Evolutionary conservation across 2,113 vertebrate genomes (phyloP).

Genomic region (Cricetomys ansorgei): DNA sequence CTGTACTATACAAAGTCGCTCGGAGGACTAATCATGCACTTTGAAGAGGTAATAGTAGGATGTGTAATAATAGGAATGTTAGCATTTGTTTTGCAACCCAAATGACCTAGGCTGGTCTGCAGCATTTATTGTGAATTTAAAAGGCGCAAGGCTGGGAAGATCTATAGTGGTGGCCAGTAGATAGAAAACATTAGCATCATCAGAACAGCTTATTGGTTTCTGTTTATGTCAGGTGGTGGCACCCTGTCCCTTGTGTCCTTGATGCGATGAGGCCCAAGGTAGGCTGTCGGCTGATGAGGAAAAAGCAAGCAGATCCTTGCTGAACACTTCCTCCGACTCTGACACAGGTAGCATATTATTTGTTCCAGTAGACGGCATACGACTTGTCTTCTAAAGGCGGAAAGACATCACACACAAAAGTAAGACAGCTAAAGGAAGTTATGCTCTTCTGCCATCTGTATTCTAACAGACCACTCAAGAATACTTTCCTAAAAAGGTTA

Average conservation of each 20-base stretch:
- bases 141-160: constrained; percentile 4
- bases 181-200: constrained; percentile 45
- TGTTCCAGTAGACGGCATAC: not conserved
- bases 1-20: not conserved
- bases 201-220: not conserved
- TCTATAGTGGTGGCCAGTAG: constrained; percentile 47
- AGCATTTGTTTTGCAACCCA: constrained; percentile 24
- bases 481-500: constrained; percentile 26
- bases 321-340: not conserved
- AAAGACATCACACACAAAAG: not conserved
- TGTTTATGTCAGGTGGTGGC: not conserved
- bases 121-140: constrained; percentile 48
- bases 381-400: not conserved
- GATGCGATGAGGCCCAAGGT: not conserved
- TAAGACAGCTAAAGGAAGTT: not conserved
- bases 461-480: not conserved
- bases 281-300: not conserved
- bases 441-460: not conserved
- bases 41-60: not conserved
- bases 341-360: not conserved
- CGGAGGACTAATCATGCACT: not conserved
- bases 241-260: not conserved
- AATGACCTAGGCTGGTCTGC: not conserved
- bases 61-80: not conserved
- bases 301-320: not conserved